Evolutionary conservation across 1,140 invertebrate species (phyloP).

Genomic region (Phymastichus coffea): DNA sequence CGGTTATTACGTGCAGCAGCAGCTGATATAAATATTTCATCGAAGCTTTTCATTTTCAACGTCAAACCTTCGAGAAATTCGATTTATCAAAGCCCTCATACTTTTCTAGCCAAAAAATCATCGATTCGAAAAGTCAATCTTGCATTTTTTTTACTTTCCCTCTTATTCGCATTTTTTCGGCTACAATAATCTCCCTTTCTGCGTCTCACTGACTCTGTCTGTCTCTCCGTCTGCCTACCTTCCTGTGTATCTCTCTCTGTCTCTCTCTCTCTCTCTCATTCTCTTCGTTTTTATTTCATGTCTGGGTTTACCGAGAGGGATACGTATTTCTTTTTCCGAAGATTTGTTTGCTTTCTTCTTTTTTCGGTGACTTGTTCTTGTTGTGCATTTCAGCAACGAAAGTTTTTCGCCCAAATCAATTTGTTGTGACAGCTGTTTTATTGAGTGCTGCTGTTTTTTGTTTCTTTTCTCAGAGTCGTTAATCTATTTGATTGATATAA

Average conservation of each 20-base stretch:
- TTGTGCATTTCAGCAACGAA: no score
- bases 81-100: slow-evolving; percentile 3
- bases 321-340: neutral
- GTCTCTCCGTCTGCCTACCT: no score
- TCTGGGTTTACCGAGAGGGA: neutral
- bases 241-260: no score
- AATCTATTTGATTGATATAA: no score
- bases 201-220: no score
- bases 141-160: neutral
- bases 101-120: neutral
- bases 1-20: no score
- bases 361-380: neutral
- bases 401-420: no score
- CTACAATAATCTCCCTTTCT: neutral
- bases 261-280: neutral
- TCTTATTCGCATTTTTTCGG: neutral
- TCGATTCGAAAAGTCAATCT: slow-evolving; percentile 20
- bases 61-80: slow-evolving; percentile 14
- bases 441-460: no score
- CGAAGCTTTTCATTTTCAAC: slow-evolving; percentile 20
- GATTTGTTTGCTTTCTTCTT: neutral
- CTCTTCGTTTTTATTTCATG: neutral
- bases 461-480: no score
- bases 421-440: no score
- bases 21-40: slow-evolving; percentile 23